Conservation (phyloP, 2,888 invertebrate species). For the Erebia aethiops region DNA sequence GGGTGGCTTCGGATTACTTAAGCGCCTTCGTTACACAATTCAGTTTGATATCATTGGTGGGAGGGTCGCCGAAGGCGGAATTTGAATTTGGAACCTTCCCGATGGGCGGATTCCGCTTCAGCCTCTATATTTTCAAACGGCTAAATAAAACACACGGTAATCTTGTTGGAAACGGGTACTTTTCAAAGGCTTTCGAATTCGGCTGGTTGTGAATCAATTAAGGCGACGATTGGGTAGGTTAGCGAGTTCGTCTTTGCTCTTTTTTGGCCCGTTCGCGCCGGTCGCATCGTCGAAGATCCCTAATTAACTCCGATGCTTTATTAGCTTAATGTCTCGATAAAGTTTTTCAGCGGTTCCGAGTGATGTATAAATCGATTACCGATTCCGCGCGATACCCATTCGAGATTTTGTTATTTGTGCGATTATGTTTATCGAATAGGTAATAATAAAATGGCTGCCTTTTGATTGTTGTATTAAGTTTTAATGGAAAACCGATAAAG, state of each 20-base stretch:
- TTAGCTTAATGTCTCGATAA: conserved; percentile 76
- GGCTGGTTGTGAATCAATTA: conserved; percentile 75
- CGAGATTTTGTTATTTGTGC: conserved; percentile 45
- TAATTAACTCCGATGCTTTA: conserved; percentile 83
- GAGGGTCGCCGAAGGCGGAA: conserved; percentile 60
- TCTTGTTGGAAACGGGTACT: conserved; percentile 54
- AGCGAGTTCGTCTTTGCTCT: conserved; percentile 55
- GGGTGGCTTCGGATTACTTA: conserved; percentile 59
- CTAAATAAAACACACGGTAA: conserved; percentile 65
- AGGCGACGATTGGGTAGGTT: conserved; percentile 68
- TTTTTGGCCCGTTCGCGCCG: conserved; percentile 59
- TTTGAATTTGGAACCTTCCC: conserved; percentile 74
- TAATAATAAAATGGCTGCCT: conserved; percentile 51
- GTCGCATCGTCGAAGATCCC: conserved; percentile 61
- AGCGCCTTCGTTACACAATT: conserved; percentile 66
- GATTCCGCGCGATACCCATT: conserved; percentile 51
- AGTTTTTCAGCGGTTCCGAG: conserved; percentile 60
- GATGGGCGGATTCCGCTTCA: conserved; percentile 69
- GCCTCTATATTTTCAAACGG: conserved; percentile 71
- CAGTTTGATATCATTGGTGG: conserved; percentile 59
- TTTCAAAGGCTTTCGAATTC: conserved; percentile 63
- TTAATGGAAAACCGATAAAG: conserved; percentile 72
- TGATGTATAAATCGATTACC: conserved; percentile 51
- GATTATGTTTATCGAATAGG: conserved; percentile 59
- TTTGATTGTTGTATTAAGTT: conserved; percentile 61